Evolutionary conservation across 2,797 vertebrate species (phyloP), one percentile per base, ranked within the genome.

Genomic region (Falco concolor): DNA sequence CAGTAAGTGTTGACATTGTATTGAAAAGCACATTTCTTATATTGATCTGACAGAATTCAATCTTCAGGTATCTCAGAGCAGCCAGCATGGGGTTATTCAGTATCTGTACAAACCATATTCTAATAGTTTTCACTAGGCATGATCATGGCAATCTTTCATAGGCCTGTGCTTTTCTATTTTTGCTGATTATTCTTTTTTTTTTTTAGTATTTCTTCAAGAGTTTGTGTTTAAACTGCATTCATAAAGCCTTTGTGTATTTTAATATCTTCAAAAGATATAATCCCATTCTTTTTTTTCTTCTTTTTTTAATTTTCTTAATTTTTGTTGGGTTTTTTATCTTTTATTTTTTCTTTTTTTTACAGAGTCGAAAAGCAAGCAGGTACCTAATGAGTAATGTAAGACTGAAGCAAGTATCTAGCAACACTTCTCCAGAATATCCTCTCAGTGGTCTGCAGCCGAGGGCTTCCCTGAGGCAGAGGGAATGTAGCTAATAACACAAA

Each of bases 31-130:
- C 77, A 95, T 90, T 95, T 93, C 87, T 89, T 95, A 54, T 57
- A 93, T 80, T 91, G 94, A 96, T 95, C 90, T 89, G 85, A 72
- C 67, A 95, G 83, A 94, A 95, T 95, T 93, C 77, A 94, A 88
- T 95, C 94, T 95, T 59, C 63, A 90, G 90, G 20, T 74, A 95
- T n/a, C 47, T 92, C 59, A 50, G 67, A 91, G 70, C 65, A 82
- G 84, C 42, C 76, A 93, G 70, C 74, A 91, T 72, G 94, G 47
- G 83, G 76, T 88, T 94, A 77, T 90, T 94, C 91, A 89, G 56
- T 45, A 82, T 42, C 63, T 87, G 67, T 85, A 63, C 91, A 94
- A 82, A 90, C 32, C 3, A 1, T 60, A 57, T 70, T 84, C 38
- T 88, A 84, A 70, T 34, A 84, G 40, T 84, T 95, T 93, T 96